These are phyloP conservation scores for Ciona savignyi DNA, from an alignment of 23 tunicate genomes.

Conservation along the genomic window DNA sequence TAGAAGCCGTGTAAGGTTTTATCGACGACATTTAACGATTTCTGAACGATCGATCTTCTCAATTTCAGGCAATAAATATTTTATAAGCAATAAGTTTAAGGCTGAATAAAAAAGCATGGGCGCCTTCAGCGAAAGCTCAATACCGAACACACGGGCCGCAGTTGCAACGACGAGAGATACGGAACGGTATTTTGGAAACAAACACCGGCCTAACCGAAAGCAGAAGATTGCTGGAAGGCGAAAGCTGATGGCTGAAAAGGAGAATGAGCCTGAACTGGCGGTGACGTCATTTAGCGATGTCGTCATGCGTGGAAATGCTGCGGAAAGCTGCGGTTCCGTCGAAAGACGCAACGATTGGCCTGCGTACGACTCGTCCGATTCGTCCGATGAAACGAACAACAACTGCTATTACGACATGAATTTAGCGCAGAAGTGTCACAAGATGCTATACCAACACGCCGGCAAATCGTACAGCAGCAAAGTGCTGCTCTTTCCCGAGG, in stretches of 20 bases:
- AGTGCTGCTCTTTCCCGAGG: conserved; percentile 52
- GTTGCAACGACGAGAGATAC: background rate
- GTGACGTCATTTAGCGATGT: background rate
- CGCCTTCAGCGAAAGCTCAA: background rate
- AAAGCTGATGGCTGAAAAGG: background rate
- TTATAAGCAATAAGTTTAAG: background rate
- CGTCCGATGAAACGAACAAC: background rate
- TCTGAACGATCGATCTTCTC: background rate
- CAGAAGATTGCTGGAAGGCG: background rate
- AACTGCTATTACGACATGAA: conserved; percentile 23
- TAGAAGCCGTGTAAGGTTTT: background rate
- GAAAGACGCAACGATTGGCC: background rate
- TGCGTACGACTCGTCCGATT: background rate
- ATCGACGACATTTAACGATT: background rate
- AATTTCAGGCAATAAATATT: background rate
- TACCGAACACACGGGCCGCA: background rate
- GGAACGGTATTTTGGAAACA: background rate
- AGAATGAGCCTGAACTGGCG: background rate
- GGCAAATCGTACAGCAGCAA: conserved; percentile 22
- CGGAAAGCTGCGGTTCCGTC: background rate
- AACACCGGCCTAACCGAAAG: background rate
- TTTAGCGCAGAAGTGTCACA: conserved; percentile 33
- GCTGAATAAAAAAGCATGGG: background rate
- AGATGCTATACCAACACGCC: conserved; percentile 25
- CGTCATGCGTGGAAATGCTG: too few species aligned